A percentile compares a stretch with the other conserved stretches of the same genome.
Evolutionary conservation across 2,797 vertebrate genomes (phyloP).

Genomic region (Chelon labrosus): DNA sequence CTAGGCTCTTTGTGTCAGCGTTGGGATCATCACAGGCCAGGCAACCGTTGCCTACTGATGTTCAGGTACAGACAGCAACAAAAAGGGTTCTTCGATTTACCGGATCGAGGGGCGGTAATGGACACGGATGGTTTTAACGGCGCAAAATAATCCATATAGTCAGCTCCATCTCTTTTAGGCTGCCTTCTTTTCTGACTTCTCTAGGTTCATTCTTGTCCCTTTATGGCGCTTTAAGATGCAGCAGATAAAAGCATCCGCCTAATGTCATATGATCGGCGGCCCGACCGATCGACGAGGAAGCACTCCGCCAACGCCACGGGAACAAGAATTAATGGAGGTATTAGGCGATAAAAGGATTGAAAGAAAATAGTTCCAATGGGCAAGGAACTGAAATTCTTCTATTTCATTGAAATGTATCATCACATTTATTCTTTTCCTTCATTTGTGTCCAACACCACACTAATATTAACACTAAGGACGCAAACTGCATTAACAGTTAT

Average conservation of each 20-base stretch:
- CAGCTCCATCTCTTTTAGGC: slow-evolving; percentile 15
- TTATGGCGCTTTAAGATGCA: slow-evolving; percentile 8
- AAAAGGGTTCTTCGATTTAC: slow-evolving; percentile 10
- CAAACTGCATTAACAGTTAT: background rate
- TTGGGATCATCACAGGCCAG: background rate
- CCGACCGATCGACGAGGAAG: background rate
- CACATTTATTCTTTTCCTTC: background rate
- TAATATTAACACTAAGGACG: background rate
- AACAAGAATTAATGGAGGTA: slow-evolving; percentile 4
- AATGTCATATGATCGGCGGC: background rate
- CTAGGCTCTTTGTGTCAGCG: background rate
- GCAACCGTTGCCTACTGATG: background rate
- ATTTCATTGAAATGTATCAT: background rate
- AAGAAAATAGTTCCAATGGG: slow-evolving; percentile 6
- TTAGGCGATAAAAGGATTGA: slow-evolving; percentile 9
- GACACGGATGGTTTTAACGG: slow-evolving; percentile 16
- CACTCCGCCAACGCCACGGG: background rate
- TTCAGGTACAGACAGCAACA: slow-evolving; percentile 8
- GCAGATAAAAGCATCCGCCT: slow-evolving; percentile 34
- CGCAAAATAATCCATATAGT: slow-evolving; percentile 9
- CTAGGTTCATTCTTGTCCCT: background rate
- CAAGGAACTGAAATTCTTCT: background rate
- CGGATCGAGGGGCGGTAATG: slow-evolving; percentile 6
- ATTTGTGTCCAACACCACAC: background rate
- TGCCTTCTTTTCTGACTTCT: background rate